Evolutionary conservation across 2,113 vertebrate species (phyloP).

Genomic region (Mirza zaza): DNA sequence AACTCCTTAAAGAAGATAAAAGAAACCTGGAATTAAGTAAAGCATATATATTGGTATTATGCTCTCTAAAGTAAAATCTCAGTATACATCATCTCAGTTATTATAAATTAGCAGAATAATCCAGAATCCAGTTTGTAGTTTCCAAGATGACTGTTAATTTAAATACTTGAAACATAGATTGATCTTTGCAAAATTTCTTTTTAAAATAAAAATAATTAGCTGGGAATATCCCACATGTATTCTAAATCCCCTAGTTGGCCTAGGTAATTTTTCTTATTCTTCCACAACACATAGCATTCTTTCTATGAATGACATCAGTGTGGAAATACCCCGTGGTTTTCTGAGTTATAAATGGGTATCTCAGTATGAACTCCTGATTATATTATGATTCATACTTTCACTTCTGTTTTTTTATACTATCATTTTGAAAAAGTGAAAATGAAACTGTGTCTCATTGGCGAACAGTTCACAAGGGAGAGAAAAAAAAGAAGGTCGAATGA

Average conservation of each 20-base stretch:
- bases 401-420: conserved; percentile 77
- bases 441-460: conserved; percentile 62
- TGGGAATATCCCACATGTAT: conserved; percentile 73
- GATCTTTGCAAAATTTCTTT: neutral
- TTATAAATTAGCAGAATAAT: neutral
- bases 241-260: conserved; percentile 63
- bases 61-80: conserved; percentile 10
- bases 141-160: conserved; percentile 1
- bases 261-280: conserved; percentile 74
- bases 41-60: neutral
- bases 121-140: neutral
- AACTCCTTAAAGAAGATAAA: conserved; percentile 31
- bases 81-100: neutral
- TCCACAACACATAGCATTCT: conserved; percentile 67
- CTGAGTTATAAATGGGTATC: conserved; percentile 76
- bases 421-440: conserved; percentile 81
- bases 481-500: neutral
- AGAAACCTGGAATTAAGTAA: neutral
- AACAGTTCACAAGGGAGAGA: conserved; percentile 11
- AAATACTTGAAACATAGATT: neutral
- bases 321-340: conserved; percentile 79
- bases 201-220: conserved; percentile 56
- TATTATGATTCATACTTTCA: conserved; percentile 81
- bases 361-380: conserved; percentile 59
- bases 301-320: conserved; percentile 80